Conservation (phyloP, 2,797 vertebrate species). For the Cyclopterus lumpus region DNA sequence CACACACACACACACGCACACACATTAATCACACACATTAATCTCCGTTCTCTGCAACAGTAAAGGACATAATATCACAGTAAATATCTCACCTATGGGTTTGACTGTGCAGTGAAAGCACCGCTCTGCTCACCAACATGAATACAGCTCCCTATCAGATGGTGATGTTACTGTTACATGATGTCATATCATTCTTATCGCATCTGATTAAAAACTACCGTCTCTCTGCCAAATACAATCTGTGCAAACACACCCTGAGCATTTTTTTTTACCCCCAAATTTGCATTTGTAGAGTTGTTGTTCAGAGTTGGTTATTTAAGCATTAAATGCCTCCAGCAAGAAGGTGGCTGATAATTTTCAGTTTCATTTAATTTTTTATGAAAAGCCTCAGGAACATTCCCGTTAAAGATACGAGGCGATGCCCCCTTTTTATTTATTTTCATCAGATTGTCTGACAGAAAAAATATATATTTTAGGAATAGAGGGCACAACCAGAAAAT, state of each 20-base stretch:
- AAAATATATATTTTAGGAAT: neutral
- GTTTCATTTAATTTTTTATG: constrained; percentile 15
- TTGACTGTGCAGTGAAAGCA: neutral
- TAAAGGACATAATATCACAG: neutral
- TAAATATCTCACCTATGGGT: constrained; percentile 6
- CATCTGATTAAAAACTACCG: constrained; percentile 10
- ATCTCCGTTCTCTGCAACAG: neutral
- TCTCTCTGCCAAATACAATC: constrained; percentile 33
- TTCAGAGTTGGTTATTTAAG: constrained; percentile 24
- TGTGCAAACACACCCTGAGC: constrained; percentile 34
- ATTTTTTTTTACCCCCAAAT: neutral
- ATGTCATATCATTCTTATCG: constrained; percentile 46
- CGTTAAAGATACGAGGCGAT: neutral
- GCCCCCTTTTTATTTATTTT: neutral
- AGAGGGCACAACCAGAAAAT: neutral
- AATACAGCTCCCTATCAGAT: constrained; percentile 18
- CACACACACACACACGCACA: neutral
- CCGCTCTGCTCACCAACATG: constrained; percentile 1
- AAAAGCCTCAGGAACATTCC: constrained; percentile 6
- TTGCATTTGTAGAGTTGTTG: constrained; percentile 21
- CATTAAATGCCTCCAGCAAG: constrained; percentile 4
- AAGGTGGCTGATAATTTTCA: constrained; percentile 7
- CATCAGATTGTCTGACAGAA: neutral
- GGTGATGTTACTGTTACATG: constrained; percentile 34
- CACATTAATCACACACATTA: neutral